Evolutionary conservation across 1,140 invertebrate genomes (phyloP), one percentile per base, ranked within the genome.

Genomic region (Diploscapter pachys): DNA sequence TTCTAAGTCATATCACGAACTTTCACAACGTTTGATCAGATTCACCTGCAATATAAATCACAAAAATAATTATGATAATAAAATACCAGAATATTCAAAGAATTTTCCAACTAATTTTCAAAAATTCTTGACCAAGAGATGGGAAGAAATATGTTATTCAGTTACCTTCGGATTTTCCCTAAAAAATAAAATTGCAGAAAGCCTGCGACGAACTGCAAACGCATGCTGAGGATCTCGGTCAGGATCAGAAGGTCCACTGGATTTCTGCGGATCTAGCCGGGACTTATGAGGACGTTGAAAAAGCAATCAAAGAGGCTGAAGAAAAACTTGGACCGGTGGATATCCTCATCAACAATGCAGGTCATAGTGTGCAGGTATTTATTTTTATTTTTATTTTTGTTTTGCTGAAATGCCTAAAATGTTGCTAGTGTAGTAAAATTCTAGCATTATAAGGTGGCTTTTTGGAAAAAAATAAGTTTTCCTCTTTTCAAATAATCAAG

Each of bases 291-390:
- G 61, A 75, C 8, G 76, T 77, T 31, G 72, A 79, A 65, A 11
- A 63, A 11, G 85, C 89, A 75, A 85, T 88, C 78, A 67, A 70
- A 49, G 64, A 88, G 78, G 87, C 92, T 31, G 90, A 92, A 81
- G 87, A 89, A 61, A 84, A 86, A 64, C 82, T 89, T 71, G 93
- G 92, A 2, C 91, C 93, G 9, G 90, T 96, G 81, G 92, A 91
- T 83, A 91, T 96, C 88, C 87, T 98, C 3, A 89, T 96, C 0
- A 96, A 96, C 86, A 96, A 93, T 89, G 95, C 94, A 68, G 96
- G 95, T 11, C 75, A 76, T 48, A 71, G 68, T 72, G 75, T 76
- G 11, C 75, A 76, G 71, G 75, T 65, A 31, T 31, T 31, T 31
- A 59, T 59, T 59, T n/a, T n/a, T n/a, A n/a, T n/a, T n/a, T n/a